These are phyloP conservation scores for Agonopterix arenella DNA, from an alignment of 2,888 invertebrate species.

Conservation along the genomic window DNA sequence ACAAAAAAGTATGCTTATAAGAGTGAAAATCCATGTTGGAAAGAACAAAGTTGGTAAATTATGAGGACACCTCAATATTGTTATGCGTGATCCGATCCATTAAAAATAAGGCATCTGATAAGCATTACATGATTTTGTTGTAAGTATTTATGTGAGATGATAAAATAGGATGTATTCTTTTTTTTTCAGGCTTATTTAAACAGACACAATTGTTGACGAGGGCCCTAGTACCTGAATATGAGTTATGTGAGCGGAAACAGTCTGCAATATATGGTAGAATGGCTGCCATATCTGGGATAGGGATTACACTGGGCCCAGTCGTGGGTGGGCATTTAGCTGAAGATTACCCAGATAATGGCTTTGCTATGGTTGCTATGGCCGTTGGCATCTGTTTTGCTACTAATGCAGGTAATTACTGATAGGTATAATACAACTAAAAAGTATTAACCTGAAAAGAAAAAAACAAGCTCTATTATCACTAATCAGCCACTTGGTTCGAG, in stretches of 20 bases:
- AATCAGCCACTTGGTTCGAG: too few species aligned
- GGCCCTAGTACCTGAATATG: slow-evolving; percentile 80
- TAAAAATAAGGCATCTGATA: too few species aligned
- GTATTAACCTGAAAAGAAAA: too few species aligned
- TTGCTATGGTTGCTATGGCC: slow-evolving; percentile 61
- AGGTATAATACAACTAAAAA: neutral
- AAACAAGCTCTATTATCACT: too few species aligned
- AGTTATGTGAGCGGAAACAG: slow-evolving; percentile 64
- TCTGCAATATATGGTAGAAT: slow-evolving; percentile 79
- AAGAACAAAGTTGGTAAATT: too few species aligned
- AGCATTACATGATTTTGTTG: too few species aligned
- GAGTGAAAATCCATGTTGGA: too few species aligned
- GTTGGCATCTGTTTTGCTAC: slow-evolving; percentile 71
- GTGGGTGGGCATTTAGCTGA: slow-evolving; percentile 82
- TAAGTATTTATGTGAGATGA: too few species aligned
- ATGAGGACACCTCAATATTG: too few species aligned
- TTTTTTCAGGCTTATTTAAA: slow-evolving; percentile 82
- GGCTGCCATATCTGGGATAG: slow-evolving; percentile 80
- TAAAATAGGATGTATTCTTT: too few species aligned
- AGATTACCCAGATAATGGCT: slow-evolving; percentile 68
- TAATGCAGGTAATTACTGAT: slow-evolving; percentile 71
- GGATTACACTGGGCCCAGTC: slow-evolving; percentile 83
- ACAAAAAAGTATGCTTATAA: too few species aligned
- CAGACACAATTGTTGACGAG: slow-evolving; percentile 83
- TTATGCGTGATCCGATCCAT: too few species aligned